Evolutionary conservation across 2,113 vertebrate genomes (phyloP).

Genomic region (Python bivittatus): DNA sequence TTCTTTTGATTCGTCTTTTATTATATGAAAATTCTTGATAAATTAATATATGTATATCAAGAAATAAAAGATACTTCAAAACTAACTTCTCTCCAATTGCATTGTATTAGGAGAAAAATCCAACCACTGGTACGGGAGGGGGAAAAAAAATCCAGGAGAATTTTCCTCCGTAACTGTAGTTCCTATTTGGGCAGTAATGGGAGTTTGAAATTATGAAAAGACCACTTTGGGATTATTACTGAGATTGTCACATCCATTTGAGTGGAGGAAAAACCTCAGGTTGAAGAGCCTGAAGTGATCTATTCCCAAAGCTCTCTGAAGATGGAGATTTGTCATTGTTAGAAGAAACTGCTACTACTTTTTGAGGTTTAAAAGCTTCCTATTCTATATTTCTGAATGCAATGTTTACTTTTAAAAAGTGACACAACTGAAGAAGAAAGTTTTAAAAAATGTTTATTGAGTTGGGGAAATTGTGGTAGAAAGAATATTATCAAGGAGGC

Average conservation of each 20-base stretch:
- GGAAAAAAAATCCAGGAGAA: no score
- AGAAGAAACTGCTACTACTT: not conserved
- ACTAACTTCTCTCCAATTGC: no score
- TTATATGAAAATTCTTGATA: no score
- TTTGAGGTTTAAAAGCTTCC: conserved; percentile 1
- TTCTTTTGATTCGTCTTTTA: no score
- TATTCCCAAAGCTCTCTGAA: not conserved
- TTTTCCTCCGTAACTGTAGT: no score
- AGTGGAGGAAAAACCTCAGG: not conserved
- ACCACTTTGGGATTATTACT: no score
- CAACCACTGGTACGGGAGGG: no score
- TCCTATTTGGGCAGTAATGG: no score
- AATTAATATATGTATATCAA: no score
- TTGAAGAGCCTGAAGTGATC: not conserved
- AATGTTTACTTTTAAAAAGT: not conserved
- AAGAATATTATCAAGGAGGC: conserved; percentile 10
- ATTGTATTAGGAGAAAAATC: no score
- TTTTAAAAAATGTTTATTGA: not conserved
- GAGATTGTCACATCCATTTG: no score
- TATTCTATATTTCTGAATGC: not conserved
- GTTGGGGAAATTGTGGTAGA: not conserved
- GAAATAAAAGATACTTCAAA: no score
- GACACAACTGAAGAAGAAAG: not conserved
- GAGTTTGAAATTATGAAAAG: not conserved
- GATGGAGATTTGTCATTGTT: not conserved